Conservation (phyloP, 2,888 invertebrate species). For the Plemyria rubiginata region DNA sequence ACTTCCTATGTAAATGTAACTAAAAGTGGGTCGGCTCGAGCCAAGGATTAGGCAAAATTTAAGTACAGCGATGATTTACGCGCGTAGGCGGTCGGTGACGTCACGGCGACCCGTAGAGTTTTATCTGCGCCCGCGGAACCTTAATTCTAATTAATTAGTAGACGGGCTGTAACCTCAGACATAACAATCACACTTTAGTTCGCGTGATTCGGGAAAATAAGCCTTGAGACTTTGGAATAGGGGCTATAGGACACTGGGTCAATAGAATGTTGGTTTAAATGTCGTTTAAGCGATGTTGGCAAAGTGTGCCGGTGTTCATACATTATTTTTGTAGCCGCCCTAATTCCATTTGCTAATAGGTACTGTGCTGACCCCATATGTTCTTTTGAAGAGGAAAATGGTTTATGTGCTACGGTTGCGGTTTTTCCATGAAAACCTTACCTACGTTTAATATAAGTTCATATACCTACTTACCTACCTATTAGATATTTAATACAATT, state of each 20-base stretch:
- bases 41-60: constrained; percentile 66
- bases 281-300: constrained; percentile 43
- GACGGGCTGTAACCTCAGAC: constrained; percentile 65
- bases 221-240: constrained; percentile 26
- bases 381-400: constrained; percentile 25
- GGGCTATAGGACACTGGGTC: constrained; percentile 27
- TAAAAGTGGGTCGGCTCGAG: constrained; percentile 52
- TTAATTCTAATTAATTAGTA: constrained; percentile 80
- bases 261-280: constrained; percentile 43
- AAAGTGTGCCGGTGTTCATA: constrained; percentile 41
- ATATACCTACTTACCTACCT: too few relatives aligned
- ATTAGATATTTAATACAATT: too few relatives aligned
- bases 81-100: constrained; percentile 38
- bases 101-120: constrained; percentile 62
- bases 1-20: constrained; percentile 12
- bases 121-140: constrained; percentile 69
- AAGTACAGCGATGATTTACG: constrained; percentile 55
- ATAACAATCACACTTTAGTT: constrained; percentile 57
- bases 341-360: constrained; percentile 37
- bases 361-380: constrained; percentile 22
- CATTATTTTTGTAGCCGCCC: constrained; percentile 41
- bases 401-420: constrained; percentile 21
- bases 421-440: constrained; percentile 15
- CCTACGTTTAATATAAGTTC: neutral
- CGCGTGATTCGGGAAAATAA: constrained; percentile 36